A percentile compares a stretch with the other conserved stretches of the same genome.
phyloP scores from a whole-genome alignment of 2,888 invertebrate species.

The Ganaspis brasiliensis region DNA sequence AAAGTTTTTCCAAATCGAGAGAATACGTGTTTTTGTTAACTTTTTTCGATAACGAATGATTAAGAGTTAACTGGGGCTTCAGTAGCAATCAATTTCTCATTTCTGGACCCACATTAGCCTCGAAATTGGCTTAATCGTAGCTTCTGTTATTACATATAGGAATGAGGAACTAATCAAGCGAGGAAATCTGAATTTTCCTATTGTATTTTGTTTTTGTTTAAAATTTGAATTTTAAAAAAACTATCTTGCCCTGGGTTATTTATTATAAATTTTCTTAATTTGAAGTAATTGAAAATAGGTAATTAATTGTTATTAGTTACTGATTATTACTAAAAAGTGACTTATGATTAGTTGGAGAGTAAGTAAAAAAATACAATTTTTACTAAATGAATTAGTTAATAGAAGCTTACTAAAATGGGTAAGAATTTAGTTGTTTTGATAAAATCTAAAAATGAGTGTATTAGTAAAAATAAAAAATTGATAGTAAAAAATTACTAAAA shows the following conservation, averaged over 20 bases:
- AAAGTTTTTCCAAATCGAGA: background rate
- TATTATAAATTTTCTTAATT: too few species aligned
- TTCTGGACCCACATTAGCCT: constrained; percentile 11
- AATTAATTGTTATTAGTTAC: too few species aligned
- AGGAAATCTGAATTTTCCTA: background rate
- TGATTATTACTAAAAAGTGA: too few species aligned
- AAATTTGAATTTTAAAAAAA: background rate
- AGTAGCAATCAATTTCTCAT: constrained; percentile 5
- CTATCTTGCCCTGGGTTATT: background rate
- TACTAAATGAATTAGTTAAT: too few species aligned
- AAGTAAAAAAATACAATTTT: too few species aligned
- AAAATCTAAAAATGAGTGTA: too few species aligned
- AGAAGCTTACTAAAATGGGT: too few species aligned
- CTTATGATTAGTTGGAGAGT: too few species aligned
- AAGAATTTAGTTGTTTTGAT: too few species aligned
- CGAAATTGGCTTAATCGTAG: constrained; percentile 3
- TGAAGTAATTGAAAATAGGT: too few species aligned
- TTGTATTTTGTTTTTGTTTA: background rate
- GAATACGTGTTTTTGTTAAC: background rate
- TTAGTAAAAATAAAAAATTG: too few species aligned
- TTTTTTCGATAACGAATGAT: background rate
- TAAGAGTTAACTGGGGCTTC: background rate
- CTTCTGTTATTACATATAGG: background rate
- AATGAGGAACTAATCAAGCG: background rate
- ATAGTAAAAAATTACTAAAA: too few species aligned